Conservation (phyloP, 2,113 vertebrate species). For the Acrocephalus kingi region DNA sequence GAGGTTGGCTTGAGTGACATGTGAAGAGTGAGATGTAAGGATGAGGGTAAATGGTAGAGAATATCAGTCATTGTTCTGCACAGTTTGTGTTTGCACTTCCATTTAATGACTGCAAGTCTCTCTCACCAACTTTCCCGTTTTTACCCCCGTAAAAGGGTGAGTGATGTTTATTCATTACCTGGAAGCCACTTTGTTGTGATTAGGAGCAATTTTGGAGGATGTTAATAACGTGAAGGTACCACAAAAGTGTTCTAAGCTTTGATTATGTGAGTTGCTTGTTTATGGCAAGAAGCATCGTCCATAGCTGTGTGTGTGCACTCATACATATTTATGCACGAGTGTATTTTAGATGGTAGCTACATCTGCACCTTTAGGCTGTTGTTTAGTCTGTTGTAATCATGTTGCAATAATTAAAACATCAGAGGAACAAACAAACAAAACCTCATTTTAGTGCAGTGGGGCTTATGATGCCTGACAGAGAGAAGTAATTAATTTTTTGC, state of each 20-base stretch:
- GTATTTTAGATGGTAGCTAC: background rate
- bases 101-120: background rate
- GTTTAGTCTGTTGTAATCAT: conserved; percentile 35
- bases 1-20: background rate
- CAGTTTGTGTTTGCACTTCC: background rate
- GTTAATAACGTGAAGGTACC: background rate
- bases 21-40: background rate
- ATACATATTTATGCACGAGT: conserved; percentile 29
- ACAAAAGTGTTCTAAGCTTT: background rate
- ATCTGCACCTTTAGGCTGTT: conserved; percentile 56
- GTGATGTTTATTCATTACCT: background rate
- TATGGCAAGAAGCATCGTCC: background rate
- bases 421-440: conserved; percentile 45
- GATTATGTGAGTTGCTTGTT: background rate
- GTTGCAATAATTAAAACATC: conserved; percentile 63
- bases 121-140: background rate
- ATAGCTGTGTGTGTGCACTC: background rate
- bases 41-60: background rate
- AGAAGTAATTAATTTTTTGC: conserved; percentile 46
- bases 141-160: background rate
- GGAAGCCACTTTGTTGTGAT: background rate
- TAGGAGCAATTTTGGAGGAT: background rate
- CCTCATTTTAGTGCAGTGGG: conserved; percentile 11
- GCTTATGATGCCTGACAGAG: conserved; percentile 7
- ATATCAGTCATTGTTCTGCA: background rate